A percentile compares a stretch with the other conserved stretches of the same genome.
These are phyloP conservation scores for Sebastes goodei DNA, from an alignment of 2,797 vertebrate genomes.

Conservation along the genomic window DNA sequence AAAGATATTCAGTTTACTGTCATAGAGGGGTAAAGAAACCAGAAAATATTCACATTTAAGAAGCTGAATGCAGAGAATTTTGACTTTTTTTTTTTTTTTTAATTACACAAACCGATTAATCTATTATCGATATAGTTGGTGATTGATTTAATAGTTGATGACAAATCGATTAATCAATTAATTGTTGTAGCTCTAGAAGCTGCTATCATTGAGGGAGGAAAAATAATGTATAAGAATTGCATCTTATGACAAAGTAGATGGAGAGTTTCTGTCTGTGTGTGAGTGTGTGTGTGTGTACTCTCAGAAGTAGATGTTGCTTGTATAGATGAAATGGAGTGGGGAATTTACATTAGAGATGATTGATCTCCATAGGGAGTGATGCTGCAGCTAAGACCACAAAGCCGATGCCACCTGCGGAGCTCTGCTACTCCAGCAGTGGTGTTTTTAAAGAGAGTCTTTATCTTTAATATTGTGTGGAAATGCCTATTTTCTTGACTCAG, in stretches of 20 bases:
- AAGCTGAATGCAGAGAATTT: too few relatives aligned
- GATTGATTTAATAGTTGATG: too few relatives aligned
- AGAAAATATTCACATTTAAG: too few relatives aligned
- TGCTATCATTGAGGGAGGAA: not conserved
- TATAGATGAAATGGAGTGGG: not conserved
- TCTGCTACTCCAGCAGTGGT: not conserved
- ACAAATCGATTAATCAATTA: too few relatives aligned
- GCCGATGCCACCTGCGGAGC: not conserved
- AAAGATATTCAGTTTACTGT: not conserved
- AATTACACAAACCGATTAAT: too few relatives aligned
- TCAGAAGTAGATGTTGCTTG: not conserved
- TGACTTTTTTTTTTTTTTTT: too few relatives aligned
- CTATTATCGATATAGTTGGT: too few relatives aligned
- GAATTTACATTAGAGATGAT: constrained; percentile 17
- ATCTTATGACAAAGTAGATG: not conserved
- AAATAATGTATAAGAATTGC: not conserved
- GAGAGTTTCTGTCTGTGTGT: not conserved
- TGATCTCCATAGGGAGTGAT: constrained; percentile 17
- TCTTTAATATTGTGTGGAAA: not conserved
- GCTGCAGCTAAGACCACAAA: constrained; percentile 22
- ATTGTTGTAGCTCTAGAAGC: too few relatives aligned
- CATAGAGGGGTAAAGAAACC: not conserved
- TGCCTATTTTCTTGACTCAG: not conserved
- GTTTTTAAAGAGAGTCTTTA: constrained; percentile 1
- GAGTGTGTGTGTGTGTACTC: not conserved